Evolutionary conservation across 2,797 vertebrate species (phyloP), one percentile per base, ranked within the genome.

Genomic region (Karalla daura): DNA sequence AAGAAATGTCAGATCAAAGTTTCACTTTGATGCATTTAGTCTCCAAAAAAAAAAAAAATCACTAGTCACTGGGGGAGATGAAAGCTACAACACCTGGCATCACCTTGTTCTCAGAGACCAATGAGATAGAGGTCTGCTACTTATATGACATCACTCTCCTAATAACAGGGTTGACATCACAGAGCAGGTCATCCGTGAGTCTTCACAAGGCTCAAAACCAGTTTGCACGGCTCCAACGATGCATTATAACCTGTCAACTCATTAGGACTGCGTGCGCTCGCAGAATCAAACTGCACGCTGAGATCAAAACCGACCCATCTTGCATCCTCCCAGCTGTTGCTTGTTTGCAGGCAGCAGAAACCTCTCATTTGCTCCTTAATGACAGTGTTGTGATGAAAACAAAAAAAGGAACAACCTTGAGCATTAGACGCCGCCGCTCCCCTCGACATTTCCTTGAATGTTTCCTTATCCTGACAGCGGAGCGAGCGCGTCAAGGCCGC

Each of bases 391-490:
- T 36, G 18, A 37, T 17, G 5, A 36, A 43, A 36, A 53, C 32
- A 23, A 20, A 46, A n/a, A 51, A 46, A n/a, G 46, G 21, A 9
- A 41, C 45, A 32, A 21, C 28, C 27, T 70, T 71, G 63, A 61
- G 69, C 65, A 39, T 46, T 35, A 24, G 1, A 41, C 6, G 3
- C 35, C 24, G 58, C 27, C 12, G 20, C 27, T 35, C 14, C 41
- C 24, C 46, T 64, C 50, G 11, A 66, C 44, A 39, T 76, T 69
- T 37, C 62, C 46, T 58, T n/a, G 23, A 21, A 32, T 1, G 28
- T 67, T 32, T 56, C 53, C 60, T 68, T 76, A 75, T 73, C 76
- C 12, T 1, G 37, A 47, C 39, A 35, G 44, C 35, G 13, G 51
- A 15, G 56, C 61, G 41, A 60, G 14, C 18, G 49, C 10, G 64